Conservation (phyloP, 1,140 invertebrate species). For the Scylla paramamosain region DNA sequence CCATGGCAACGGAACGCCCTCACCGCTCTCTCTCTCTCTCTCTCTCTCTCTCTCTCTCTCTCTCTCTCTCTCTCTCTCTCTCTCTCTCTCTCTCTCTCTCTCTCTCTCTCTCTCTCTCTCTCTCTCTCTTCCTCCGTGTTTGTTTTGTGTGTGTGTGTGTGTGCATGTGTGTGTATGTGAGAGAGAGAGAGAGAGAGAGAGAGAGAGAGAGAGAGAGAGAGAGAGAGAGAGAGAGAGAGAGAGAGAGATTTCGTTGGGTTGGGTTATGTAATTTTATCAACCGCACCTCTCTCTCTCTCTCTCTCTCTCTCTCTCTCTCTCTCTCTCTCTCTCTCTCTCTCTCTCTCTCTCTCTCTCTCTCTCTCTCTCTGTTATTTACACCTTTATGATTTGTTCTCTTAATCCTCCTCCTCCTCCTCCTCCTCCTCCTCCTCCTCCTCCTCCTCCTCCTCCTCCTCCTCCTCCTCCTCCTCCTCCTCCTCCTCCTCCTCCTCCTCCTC, state of each 20-base stretch:
- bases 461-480: neutral
- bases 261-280: neutral
- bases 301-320: neutral
- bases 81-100: neutral
- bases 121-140: neutral
- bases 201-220: too few relatives aligned
- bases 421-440: neutral
- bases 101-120: conserved; percentile 3
- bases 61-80: too few relatives aligned
- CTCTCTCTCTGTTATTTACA: too few relatives aligned
- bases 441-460: neutral
- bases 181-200: too few relatives aligned
- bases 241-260: too few relatives aligned
- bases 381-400: too few relatives aligned
- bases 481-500: neutral
- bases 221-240: too few relatives aligned
- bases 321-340: conserved; percentile 20
- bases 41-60: too few relatives aligned
- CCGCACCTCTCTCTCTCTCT: neutral
- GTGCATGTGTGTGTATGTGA: too few relatives aligned
- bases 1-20: too few relatives aligned
- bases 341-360: neutral
- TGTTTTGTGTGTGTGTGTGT: neutral
- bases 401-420: too few relatives aligned
- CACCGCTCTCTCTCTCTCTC: too few relatives aligned